Evolutionary conservation across 2,113 vertebrate genomes (phyloP).

Genomic region (Hippocampus abdominalis): DNA sequence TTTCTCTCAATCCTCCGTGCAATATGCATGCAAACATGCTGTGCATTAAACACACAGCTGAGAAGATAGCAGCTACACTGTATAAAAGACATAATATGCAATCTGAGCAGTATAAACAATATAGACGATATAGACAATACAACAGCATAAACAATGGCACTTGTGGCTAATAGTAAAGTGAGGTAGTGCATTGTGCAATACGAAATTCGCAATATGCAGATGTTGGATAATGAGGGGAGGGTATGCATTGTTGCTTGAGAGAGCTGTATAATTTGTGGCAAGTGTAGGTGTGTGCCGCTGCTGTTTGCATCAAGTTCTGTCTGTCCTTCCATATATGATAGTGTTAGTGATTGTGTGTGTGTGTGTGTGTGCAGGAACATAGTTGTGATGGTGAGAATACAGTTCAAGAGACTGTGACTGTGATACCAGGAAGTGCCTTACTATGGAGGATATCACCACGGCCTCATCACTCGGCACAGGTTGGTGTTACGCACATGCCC

Average conservation of each 20-base stretch:
- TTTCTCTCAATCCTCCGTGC: too few relatives aligned
- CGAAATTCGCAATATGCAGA: too few relatives aligned
- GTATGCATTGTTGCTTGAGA: constrained; percentile 58
- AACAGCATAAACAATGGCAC: too few relatives aligned
- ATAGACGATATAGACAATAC: too few relatives aligned
- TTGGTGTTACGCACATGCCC: neutral
- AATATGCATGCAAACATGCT: too few relatives aligned
- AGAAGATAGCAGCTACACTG: too few relatives aligned
- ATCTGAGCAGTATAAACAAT: too few relatives aligned
- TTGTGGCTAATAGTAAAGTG: too few relatives aligned
- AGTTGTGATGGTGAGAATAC: constrained; percentile 80
- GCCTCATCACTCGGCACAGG: constrained; percentile 89
- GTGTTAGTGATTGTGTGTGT: neutral
- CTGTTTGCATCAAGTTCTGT: constrained; percentile 33
- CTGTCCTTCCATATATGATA: neutral
- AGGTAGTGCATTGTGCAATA: too few relatives aligned
- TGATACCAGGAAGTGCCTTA: constrained; percentile 90
- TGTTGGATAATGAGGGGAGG: too few relatives aligned
- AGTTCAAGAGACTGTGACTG: constrained; percentile 88
- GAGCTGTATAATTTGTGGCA: constrained; percentile 54
- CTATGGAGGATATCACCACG: constrained; percentile 92
- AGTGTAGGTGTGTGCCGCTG: constrained; percentile 48
- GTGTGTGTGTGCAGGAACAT: constrained; percentile 33
- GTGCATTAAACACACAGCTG: too few relatives aligned
- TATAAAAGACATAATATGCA: too few relatives aligned